Percentiles rank a stretch among this genome's conserved stretches.
These are phyloP conservation scores for Pomatostomus ruficeps DNA, from an alignment of 2,113 vertebrate genomes.

Conservation along the genomic window DNA sequence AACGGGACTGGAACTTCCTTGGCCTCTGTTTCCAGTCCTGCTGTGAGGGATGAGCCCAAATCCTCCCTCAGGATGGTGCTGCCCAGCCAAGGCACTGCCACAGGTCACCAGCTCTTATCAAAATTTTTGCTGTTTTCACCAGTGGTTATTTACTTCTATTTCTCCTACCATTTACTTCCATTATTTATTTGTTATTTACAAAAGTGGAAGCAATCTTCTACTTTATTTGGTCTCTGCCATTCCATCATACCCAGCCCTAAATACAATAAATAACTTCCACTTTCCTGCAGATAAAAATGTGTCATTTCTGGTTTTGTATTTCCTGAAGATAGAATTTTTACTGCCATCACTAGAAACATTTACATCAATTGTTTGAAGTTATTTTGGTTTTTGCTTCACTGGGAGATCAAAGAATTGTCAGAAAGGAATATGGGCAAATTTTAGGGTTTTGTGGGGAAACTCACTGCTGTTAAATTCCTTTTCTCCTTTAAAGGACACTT, in stretches of 20 bases:
- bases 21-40: not conserved
- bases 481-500: not conserved
- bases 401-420: not conserved
- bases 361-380: not conserved
- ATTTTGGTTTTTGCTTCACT: not conserved
- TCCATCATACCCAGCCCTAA: not conserved
- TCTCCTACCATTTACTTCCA: not conserved
- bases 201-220: not conserved
- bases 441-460: not conserved
- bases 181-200: not conserved
- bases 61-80: not conserved
- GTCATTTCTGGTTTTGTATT: not conserved
- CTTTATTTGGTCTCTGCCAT: not conserved
- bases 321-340: not conserved
- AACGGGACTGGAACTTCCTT: constrained; percentile 13
- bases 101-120: not conserved
- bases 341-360: not conserved
- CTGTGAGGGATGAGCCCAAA: not conserved
- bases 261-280: not conserved
- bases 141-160: not conserved
- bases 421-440: not conserved
- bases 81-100: not conserved
- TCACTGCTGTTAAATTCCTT: not conserved
- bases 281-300: not conserved
- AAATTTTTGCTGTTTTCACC: not conserved